These are phyloP conservation scores for Enteromius viviparus DNA, from an alignment of 2,797 vertebrate genomes.

Conservation along the genomic window DNA sequence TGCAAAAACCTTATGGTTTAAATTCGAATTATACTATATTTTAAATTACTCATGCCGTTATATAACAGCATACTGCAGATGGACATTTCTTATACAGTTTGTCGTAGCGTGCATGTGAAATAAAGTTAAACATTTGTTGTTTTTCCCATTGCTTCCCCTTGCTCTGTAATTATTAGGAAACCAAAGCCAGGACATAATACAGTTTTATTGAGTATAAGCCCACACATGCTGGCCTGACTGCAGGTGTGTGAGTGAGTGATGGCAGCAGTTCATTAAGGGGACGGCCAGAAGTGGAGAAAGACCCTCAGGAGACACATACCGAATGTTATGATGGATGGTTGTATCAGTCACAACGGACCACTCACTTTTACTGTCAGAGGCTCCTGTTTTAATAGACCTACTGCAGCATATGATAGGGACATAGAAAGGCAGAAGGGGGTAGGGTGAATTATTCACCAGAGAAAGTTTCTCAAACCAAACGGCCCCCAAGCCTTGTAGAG, in stretches of 20 bases:
- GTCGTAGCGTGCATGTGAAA: neutral
- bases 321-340: slow-evolving; percentile 75
- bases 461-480: slow-evolving; percentile 28
- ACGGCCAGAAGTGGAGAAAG: slow-evolving; percentile 62
- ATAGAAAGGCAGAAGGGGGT: slow-evolving; percentile 40
- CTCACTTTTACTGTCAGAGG: slow-evolving; percentile 59
- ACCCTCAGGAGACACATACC: slow-evolving; percentile 76
- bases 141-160: neutral
- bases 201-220: slow-evolving; percentile 53
- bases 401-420: slow-evolving; percentile 39
- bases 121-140: slow-evolving; percentile 17
- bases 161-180: slow-evolving; percentile 19
- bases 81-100: neutral
- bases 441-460: slow-evolving; percentile 39
- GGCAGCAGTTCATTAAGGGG: slow-evolving; percentile 74
- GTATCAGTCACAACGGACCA: slow-evolving; percentile 67
- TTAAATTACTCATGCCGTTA: neutral
- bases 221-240: slow-evolving; percentile 56
- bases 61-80: neutral
- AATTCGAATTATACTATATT: neutral
- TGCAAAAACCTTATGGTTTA: neutral
- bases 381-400: slow-evolving; percentile 59
- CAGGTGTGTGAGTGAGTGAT: slow-evolving; percentile 75
- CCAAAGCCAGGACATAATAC: slow-evolving; percentile 4
- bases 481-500: slow-evolving; percentile 31